Conservation (phyloP, 2,113 vertebrate genomes). For the Empidonax alnorum region DNA sequence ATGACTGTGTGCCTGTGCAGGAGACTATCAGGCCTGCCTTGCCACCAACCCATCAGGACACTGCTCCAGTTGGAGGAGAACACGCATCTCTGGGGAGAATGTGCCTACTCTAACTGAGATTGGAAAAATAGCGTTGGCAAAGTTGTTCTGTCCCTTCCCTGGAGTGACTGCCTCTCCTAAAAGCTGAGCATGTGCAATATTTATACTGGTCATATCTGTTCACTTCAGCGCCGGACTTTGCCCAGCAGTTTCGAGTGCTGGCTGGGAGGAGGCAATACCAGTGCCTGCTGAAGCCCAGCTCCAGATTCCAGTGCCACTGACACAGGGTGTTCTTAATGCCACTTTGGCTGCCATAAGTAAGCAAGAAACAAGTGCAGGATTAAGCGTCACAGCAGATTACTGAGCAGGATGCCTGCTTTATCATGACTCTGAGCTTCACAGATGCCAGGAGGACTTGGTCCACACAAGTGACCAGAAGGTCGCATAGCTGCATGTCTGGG, state of each 20-base stretch:
- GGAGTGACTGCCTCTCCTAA: background rate
- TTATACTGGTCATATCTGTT: background rate
- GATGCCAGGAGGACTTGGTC: background rate
- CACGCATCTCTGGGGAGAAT: background rate
- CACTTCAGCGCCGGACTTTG: background rate
- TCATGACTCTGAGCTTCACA: background rate
- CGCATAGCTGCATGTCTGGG: conserved; percentile 13
- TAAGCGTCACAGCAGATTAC: conserved; percentile 32
- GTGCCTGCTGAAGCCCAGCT: background rate
- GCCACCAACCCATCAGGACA: background rate
- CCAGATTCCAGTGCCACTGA: background rate
- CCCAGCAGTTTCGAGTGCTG: background rate
- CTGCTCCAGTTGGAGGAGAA: background rate
- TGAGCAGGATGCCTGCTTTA: background rate
- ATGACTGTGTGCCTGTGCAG: accelerated
- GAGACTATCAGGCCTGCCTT: background rate
- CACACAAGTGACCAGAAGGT: conserved; percentile 9
- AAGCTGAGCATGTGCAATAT: background rate
- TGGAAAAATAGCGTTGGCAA: background rate
- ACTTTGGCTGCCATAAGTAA: conserved; percentile 21
- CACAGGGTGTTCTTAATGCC: background rate
- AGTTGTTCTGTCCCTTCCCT: background rate
- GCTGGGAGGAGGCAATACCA: background rate
- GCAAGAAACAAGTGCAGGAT: conserved; percentile 57
- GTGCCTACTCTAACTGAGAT: background rate